These are phyloP conservation scores for Chamaea fasciata DNA, from an alignment of 2,113 vertebrate genomes.

Conservation along the genomic window DNA sequence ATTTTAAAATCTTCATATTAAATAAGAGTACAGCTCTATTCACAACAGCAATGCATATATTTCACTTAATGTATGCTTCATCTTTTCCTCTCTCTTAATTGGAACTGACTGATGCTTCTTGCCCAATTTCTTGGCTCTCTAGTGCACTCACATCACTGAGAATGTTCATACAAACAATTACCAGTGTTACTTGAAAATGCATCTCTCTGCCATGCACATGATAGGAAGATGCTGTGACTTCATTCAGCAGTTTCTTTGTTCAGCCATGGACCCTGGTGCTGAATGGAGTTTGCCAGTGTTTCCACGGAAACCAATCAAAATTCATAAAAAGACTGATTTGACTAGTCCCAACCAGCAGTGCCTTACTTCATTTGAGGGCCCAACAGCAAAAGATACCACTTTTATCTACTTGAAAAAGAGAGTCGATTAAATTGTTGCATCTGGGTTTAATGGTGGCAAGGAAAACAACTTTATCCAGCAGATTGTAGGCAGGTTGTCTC, in stretches of 20 bases:
- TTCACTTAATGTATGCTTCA: not conserved
- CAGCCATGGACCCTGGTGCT: not conserved
- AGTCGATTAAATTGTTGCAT: slow-evolving; percentile 3
- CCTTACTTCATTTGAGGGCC: slow-evolving; percentile 31
- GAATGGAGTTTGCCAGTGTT: slow-evolving; percentile 42
- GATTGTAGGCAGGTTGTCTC: not conserved
- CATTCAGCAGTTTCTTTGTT: slow-evolving; percentile 19
- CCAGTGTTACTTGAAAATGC: not conserved
- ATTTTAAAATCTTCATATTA: not conserved
- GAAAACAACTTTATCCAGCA: not conserved
- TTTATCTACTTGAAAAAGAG: slow-evolving; percentile 13
- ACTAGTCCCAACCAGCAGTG: slow-evolving; percentile 7
- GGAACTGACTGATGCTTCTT: not conserved
- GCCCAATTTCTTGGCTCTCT: not conserved
- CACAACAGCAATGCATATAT: not conserved
- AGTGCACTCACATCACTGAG: not conserved
- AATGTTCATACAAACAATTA: not conserved
- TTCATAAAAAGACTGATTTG: slow-evolving; percentile 30
- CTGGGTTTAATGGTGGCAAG: not conserved
- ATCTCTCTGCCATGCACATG: not conserved
- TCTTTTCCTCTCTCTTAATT: not conserved
- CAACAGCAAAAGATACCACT: not conserved
- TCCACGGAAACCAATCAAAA: slow-evolving; percentile 56
- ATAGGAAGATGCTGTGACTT: not conserved
- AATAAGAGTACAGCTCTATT: not conserved